phyloP scores from a whole-genome alignment of 2,888 invertebrate genomes.

The Drosophila infuscata region DNA sequence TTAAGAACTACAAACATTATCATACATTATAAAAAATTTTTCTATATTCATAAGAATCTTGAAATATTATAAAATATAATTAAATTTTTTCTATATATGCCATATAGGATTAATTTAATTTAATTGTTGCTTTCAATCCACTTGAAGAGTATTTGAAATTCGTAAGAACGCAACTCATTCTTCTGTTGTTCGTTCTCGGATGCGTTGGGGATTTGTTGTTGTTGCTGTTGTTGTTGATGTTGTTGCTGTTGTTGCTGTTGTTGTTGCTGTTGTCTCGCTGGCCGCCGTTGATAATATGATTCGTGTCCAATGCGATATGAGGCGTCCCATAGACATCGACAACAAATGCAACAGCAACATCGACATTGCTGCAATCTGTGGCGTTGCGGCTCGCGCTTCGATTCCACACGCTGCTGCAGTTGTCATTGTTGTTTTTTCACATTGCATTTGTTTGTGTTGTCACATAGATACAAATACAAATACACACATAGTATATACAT shows the following conservation, averaged over 20 bases:
- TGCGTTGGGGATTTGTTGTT: slow-evolving; percentile 53
- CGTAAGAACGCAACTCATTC: background rate
- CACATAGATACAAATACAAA: slow-evolving; percentile 47
- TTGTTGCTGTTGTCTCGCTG: slow-evolving; percentile 27
- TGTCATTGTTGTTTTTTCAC: slow-evolving; percentile 59
- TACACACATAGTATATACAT: slow-evolving; percentile 9
- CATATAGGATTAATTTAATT: background rate
- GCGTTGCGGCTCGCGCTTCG: slow-evolving; percentile 53
- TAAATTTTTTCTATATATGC: background rate
- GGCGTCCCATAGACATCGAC: slow-evolving; percentile 53
- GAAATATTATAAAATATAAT: background rate
- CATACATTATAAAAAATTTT: background rate
- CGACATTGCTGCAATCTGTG: slow-evolving; percentile 51
- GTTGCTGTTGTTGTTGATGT: slow-evolving; percentile 28
- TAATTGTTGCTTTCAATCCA: background rate
- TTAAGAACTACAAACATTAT: background rate
- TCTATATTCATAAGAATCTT: too few relatives aligned
- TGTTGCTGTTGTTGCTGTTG: slow-evolving; percentile 21
- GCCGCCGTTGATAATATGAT: slow-evolving; percentile 71
- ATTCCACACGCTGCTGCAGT: slow-evolving; percentile 46
- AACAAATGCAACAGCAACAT: background rate
- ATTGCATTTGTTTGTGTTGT: slow-evolving; percentile 63
- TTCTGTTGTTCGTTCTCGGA: slow-evolving; percentile 39
- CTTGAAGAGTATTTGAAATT: slow-evolving; percentile 26
- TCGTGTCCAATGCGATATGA: slow-evolving; percentile 72